Evolutionary conservation across 2,113 vertebrate genomes (phyloP).

Genomic region (Ciconia maguari): DNA sequence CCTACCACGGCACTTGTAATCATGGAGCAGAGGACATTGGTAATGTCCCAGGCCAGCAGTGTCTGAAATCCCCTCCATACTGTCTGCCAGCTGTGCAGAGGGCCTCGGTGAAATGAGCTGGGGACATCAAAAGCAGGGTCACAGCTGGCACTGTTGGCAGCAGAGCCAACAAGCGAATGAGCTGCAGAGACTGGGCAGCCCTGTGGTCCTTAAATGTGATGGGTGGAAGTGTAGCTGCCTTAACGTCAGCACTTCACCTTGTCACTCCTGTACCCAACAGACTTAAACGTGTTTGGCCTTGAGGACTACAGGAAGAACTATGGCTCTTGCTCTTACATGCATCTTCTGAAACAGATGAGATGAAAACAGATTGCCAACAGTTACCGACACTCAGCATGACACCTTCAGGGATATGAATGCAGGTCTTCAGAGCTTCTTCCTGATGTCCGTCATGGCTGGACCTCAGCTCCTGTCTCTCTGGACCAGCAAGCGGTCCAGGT

Average conservation of each 20-base stretch:
- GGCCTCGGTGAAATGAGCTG: not conserved
- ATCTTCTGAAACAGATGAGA: not conserved
- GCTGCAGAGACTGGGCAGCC: not conserved
- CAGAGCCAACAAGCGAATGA: not conserved
- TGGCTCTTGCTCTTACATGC: fast-evolving
- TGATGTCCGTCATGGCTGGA: not conserved
- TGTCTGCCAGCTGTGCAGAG: not conserved
- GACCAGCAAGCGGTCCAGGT: not conserved
- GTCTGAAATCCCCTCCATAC: not conserved
- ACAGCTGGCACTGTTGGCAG: not conserved
- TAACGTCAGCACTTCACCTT: not conserved
- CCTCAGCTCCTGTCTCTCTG: not conserved
- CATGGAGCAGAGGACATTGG: not conserved
- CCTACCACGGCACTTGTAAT: not conserved
- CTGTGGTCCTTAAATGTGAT: too few relatives aligned
- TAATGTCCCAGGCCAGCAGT: not conserved
- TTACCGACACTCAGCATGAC: fast-evolving
- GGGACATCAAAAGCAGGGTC: not conserved
- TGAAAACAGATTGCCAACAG: not conserved
- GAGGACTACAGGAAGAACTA: not conserved
- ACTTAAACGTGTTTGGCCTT: not conserved
- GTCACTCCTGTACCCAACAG: not conserved
- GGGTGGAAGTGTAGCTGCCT: not conserved
- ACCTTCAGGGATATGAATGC: not conserved
- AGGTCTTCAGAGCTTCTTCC: not conserved